Conservation (phyloP, 2,797 vertebrate genomes). For the Denticeps clupeoides region DNA sequence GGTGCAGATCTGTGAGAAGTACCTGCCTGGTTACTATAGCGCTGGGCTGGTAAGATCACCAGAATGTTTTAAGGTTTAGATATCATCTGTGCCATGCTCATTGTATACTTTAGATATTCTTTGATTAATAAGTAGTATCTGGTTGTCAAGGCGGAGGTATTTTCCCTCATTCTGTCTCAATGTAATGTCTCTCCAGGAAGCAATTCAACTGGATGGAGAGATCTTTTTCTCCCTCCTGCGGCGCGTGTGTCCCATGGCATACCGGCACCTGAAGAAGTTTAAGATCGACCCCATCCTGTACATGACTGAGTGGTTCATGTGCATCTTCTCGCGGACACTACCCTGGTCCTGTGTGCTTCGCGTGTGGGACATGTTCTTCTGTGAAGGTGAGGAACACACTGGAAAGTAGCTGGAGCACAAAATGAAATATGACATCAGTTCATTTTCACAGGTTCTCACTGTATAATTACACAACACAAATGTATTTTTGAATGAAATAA, state of each 20-base stretch:
- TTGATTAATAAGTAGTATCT: no score
- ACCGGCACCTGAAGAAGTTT: slow-evolving; percentile 79
- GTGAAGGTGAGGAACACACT: slow-evolving; percentile 67
- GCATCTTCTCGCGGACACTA: slow-evolving; percentile 81
- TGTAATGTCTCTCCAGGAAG: slow-evolving; percentile 54
- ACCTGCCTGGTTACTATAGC: slow-evolving; percentile 85
- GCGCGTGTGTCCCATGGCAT: slow-evolving; percentile 71
- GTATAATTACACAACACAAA: no score
- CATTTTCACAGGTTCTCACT: no score
- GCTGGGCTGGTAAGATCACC: slow-evolving; percentile 86
- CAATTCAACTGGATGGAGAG: slow-evolving; percentile 83
- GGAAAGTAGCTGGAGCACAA: no score
- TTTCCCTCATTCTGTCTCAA: not conserved
- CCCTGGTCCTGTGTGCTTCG: slow-evolving; percentile 79
- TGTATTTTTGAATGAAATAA: no score
- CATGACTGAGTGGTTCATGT: slow-evolving; percentile 96
- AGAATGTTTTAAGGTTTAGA: no score
- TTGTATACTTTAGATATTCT: no score
- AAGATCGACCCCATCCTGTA: slow-evolving; percentile 85
- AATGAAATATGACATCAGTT: no score
- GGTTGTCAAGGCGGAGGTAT: no score
- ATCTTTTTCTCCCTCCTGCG: slow-evolving; percentile 79
- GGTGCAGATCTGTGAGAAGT: slow-evolving; percentile 88
- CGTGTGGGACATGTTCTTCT: slow-evolving; percentile 95
- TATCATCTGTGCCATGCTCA: no score